Evolutionary conservation across 2,888 invertebrate genomes (phyloP).

Genomic region (Leistus spinibarbis): DNA sequence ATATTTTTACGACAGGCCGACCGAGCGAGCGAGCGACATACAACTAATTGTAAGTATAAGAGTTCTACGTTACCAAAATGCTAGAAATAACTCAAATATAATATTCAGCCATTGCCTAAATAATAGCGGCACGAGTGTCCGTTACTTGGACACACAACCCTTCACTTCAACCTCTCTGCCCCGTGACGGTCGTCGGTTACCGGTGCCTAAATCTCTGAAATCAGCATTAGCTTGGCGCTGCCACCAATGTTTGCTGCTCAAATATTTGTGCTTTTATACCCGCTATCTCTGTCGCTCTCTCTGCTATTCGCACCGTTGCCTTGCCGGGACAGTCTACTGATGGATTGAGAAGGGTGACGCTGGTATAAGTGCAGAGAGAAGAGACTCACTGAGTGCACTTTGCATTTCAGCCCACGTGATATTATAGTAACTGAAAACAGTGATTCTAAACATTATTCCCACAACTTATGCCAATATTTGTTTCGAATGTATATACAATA

Average conservation of each 20-base stretch:
- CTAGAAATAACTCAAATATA: neutral
- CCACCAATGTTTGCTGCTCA: slow-evolving; percentile 51
- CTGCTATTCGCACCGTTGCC: slow-evolving; percentile 38
- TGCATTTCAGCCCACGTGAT: neutral
- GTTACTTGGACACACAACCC: neutral
- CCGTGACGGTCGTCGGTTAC: slow-evolving; percentile 5
- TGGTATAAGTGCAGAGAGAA: neutral
- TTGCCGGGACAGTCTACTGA: neutral
- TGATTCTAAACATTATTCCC: neutral
- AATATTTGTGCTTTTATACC: slow-evolving; percentile 55
- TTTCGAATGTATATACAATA: too few relatives aligned
- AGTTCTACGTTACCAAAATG: too few relatives aligned
- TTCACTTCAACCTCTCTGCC: slow-evolving; percentile 18
- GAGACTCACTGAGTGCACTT: neutral
- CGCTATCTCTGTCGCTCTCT: slow-evolving; percentile 43
- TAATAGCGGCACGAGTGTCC: slow-evolving; percentile 7
- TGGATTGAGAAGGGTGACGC: neutral
- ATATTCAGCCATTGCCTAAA: too few relatives aligned
- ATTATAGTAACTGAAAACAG: neutral
- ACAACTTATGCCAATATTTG: too few relatives aligned
- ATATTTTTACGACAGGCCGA: too few relatives aligned
- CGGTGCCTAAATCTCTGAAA: slow-evolving; percentile 23
- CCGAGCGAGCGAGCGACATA: too few relatives aligned
- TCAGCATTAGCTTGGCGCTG: slow-evolving; percentile 40
- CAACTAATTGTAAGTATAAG: too few relatives aligned